Percentiles rank a stretch among this genome's conserved stretches.
These are phyloP conservation scores for Lathamus discolor DNA, from an alignment of 2,113 vertebrate species.

Conservation along the genomic window DNA sequence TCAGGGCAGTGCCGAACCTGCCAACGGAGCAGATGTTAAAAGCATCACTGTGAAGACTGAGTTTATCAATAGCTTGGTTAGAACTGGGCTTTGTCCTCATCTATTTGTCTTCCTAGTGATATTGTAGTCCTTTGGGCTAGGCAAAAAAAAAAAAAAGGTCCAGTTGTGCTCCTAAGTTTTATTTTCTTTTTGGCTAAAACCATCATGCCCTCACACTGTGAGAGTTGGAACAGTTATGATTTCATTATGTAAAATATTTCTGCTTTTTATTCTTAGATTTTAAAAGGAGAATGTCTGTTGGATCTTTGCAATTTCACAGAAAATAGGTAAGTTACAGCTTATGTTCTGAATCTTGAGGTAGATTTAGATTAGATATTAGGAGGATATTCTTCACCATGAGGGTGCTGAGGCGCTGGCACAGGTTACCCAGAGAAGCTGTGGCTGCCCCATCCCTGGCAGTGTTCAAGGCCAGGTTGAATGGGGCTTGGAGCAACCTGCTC, in stretches of 20 bases:
- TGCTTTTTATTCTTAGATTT: constrained; percentile 79
- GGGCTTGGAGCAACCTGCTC: neutral
- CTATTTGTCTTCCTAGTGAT: neutral
- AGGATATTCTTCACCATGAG: neutral
- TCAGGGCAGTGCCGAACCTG: neutral
- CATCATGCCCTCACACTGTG: neutral
- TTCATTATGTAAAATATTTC: neutral
- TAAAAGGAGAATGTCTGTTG: constrained; percentile 89
- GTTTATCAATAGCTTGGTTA: neutral
- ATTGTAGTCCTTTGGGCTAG: neutral
- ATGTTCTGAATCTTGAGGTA: neutral
- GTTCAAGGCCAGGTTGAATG: neutral
- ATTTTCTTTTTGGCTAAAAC: neutral
- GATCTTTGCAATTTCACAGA: constrained; percentile 90
- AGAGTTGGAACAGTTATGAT: neutral
- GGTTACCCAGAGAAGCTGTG: neutral
- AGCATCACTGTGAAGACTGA: neutral
- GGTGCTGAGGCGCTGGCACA: neutral
- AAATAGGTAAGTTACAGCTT: constrained; percentile 84
- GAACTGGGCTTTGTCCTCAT: neutral
- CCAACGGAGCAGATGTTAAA: neutral
- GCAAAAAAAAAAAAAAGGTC: neutral
- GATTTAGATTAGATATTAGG: neutral
- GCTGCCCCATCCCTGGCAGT: neutral
- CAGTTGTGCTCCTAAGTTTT: neutral